Percentiles rank a stretch among this genome's conserved stretches.
Conservation (phyloP, 2,113 vertebrate genomes). For the Osmerus eperlanus region DNA sequence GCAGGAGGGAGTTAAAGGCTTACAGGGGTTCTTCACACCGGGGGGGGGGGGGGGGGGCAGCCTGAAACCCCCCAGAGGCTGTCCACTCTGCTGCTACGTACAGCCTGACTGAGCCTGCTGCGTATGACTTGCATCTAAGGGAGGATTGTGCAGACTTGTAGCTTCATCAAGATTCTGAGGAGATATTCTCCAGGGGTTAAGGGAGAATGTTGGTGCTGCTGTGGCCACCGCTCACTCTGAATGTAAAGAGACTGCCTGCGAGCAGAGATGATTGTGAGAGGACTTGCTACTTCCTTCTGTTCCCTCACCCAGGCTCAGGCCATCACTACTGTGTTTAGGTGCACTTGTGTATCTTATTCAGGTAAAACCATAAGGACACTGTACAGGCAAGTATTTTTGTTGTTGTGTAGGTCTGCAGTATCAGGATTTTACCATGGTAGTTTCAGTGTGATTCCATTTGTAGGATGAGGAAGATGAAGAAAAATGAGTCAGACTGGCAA, state of each 20-base stretch:
- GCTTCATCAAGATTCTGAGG: slow-evolving; percentile 58
- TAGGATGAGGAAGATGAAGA: too few species aligned
- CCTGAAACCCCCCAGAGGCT: slow-evolving; percentile 48
- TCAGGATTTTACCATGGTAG: too few species aligned
- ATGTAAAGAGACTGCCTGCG: slow-evolving; percentile 32
- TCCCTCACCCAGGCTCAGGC: background rate
- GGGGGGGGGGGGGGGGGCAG: slow-evolving; percentile 24
- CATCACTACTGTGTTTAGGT: slow-evolving; percentile 8
- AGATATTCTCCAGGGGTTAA: slow-evolving; percentile 54
- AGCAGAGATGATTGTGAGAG: background rate
- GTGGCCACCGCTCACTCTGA: slow-evolving; percentile 39
- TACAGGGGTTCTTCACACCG: slow-evolving; percentile 35
- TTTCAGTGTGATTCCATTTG: too few species aligned
- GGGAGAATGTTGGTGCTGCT: slow-evolving; percentile 49
- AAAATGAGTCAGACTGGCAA: too few species aligned
- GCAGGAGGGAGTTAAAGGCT: slow-evolving; percentile 40
- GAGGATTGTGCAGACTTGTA: slow-evolving; percentile 34
- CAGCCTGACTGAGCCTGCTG: too few species aligned
- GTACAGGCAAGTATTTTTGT: too few species aligned
- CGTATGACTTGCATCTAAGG: slow-evolving; percentile 31
- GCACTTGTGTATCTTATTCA: slow-evolving; percentile 44
- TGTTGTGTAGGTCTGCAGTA: background rate
- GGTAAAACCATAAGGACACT: too few species aligned
- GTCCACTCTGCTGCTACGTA: too few species aligned
- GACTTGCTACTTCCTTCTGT: background rate